Percentiles rank a stretch among this genome's conserved stretches.
These are phyloP conservation scores for Omphaloscelis lunosa DNA, from an alignment of 2,888 invertebrate species.

Conservation along the genomic window DNA sequence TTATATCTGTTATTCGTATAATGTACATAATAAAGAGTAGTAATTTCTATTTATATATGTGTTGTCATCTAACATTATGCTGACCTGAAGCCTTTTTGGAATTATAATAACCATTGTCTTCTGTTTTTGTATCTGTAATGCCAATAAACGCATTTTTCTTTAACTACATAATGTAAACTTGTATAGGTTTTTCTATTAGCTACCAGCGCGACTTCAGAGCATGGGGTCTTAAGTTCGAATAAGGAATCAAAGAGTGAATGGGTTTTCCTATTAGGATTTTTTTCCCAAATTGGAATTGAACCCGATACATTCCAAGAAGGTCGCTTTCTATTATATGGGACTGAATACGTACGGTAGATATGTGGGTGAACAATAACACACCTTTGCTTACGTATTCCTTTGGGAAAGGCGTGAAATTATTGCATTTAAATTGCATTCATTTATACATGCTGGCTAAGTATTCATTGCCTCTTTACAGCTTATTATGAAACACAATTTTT, in stretches of 20 bases:
- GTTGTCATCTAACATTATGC: too few species aligned
- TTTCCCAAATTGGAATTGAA: constrained; percentile 29
- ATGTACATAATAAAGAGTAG: background rate
- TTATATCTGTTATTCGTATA: background rate
- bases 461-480: background rate
- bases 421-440: constrained; percentile 33
- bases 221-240: background rate
- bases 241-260: constrained; percentile 18
- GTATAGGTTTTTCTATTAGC: background rate
- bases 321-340: constrained; percentile 19
- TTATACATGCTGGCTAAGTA: background rate
- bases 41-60: too few species aligned
- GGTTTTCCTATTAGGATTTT: constrained; percentile 24
- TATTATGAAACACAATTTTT: background rate
- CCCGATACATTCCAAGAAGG: constrained; percentile 26
- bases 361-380: constrained; percentile 42
- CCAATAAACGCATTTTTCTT: too few species aligned
- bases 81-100: too few species aligned
- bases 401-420: constrained; percentile 14
- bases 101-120: too few species aligned
- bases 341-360: constrained; percentile 14
- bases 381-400: constrained; percentile 34
- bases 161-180: background rate
- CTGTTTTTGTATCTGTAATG: too few species aligned
- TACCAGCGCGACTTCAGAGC: background rate